Evolutionary conservation across 2,113 vertebrate species (phyloP).

Genomic region (Maccullochella peelii): DNA sequence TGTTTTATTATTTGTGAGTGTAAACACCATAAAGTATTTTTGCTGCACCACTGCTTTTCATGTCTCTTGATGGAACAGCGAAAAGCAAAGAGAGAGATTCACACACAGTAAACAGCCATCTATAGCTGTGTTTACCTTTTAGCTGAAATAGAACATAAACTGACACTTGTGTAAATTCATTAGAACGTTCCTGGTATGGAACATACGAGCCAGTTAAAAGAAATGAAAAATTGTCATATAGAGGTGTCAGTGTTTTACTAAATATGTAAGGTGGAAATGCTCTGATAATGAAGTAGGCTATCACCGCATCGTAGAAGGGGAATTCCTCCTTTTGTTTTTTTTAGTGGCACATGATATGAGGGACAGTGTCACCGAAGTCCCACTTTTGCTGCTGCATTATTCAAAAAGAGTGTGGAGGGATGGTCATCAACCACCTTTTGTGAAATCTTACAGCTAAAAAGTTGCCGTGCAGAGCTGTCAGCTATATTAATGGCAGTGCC

Average conservation of each 20-base stretch:
- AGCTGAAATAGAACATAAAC: slow-evolving; percentile 76
- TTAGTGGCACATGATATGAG: background rate
- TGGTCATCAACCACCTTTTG: background rate
- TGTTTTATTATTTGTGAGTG: slow-evolving; percentile 82
- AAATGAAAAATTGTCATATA: slow-evolving; percentile 57
- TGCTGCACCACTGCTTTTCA: slow-evolving; percentile 71
- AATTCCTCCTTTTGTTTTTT: background rate
- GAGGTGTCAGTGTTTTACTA: slow-evolving; percentile 49
- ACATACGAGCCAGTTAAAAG: slow-evolving; percentile 43
- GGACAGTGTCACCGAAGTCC: background rate
- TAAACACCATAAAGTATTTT: slow-evolving; percentile 82
- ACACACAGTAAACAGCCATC: slow-evolving; percentile 71
- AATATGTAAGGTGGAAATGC: slow-evolving; percentile 14
- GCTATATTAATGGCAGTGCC: background rate
- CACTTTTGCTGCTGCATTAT: background rate
- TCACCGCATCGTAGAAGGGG: background rate
- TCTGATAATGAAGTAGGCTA: slow-evolving; percentile 21
- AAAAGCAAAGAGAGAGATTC: slow-evolving; percentile 78
- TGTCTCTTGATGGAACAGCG: slow-evolving; percentile 73
- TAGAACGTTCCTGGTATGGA: slow-evolving; percentile 59
- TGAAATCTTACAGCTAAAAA: background rate
- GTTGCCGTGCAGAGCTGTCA: background rate
- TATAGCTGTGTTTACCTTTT: slow-evolving; percentile 72
- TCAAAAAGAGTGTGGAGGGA: background rate
- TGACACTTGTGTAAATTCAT: slow-evolving; percentile 74